Conservation (phyloP, 2,113 vertebrate species). For the Pandion haliaetus region DNA sequence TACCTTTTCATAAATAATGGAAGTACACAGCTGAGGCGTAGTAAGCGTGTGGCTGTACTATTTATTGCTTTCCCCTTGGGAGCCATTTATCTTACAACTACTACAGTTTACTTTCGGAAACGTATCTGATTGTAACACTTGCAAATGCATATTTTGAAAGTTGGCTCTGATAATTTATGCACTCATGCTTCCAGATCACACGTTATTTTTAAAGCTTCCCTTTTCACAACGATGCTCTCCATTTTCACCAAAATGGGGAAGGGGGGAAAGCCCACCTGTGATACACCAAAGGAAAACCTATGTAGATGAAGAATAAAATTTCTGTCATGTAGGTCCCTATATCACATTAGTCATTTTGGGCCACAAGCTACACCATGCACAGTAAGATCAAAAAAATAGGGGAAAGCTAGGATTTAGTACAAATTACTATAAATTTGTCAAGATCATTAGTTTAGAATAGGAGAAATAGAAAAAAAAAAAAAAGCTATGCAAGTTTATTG, state of each 20-base stretch:
- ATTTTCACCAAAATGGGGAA: neutral
- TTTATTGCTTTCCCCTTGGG: slow-evolving; percentile 42
- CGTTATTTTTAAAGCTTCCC: neutral
- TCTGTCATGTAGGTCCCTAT: neutral
- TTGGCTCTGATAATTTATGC: slow-evolving; percentile 8
- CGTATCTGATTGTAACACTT: neutral
- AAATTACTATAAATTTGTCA: neutral
- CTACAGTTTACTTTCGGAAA: neutral
- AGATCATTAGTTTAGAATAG: neutral
- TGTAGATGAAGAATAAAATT: neutral
- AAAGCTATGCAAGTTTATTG: neutral
- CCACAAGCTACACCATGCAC: neutral
- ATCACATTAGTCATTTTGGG: neutral
- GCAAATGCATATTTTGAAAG: neutral
- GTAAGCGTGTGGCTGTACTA: neutral
- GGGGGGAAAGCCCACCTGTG: neutral
- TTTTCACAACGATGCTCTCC: neutral
- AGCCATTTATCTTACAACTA: slow-evolving; percentile 7
- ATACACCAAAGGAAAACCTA: neutral
- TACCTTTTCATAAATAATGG: slow-evolving; percentile 18
- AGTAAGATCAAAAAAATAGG: neutral
- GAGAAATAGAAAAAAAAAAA: neutral
- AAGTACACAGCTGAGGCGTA: neutral
- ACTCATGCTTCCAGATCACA: neutral
- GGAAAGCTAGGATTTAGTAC: neutral